Percentiles rank a stretch among this genome's conserved stretches.
Conservation (phyloP, 2,888 invertebrate species). For the Microctonus brassicae region DNA sequence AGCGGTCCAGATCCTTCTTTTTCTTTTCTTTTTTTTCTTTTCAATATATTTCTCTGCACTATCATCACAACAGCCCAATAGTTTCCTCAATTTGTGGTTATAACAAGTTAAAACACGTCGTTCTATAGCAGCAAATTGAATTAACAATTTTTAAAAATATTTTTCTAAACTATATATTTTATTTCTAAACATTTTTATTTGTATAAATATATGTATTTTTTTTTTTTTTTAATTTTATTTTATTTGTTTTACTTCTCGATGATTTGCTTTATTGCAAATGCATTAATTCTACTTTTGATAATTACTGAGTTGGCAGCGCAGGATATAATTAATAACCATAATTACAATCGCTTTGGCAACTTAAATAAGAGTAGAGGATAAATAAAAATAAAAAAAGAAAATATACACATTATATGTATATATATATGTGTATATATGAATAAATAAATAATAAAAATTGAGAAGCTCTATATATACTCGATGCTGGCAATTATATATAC, state of each 20-base stretch:
- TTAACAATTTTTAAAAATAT: background rate
- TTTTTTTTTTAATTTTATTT: background rate
- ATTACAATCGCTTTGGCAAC: constrained; percentile 49
- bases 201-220: too few species aligned
- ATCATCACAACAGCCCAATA: background rate
- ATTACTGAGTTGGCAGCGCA: background rate
- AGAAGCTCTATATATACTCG: constrained; percentile 23
- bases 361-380: constrained; percentile 26
- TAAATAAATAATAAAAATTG: background rate
- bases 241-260: background rate
- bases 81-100: background rate
- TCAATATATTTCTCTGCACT: too few species aligned
- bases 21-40: background rate
- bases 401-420: background rate
- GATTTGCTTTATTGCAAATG: background rate
- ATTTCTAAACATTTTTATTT: background rate
- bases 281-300: background rate
- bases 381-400: background rate
- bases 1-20: background rate
- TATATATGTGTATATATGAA: constrained; percentile 11
- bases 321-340: constrained; percentile 52
- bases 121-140: background rate
- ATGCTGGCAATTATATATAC: constrained; percentile 54
- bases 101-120: background rate
- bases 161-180: background rate